Percentiles rank a stretch among this genome's conserved stretches.
phyloP scores from a whole-genome alignment of 2,113 vertebrate genomes.

The Etia nguti region DNA sequence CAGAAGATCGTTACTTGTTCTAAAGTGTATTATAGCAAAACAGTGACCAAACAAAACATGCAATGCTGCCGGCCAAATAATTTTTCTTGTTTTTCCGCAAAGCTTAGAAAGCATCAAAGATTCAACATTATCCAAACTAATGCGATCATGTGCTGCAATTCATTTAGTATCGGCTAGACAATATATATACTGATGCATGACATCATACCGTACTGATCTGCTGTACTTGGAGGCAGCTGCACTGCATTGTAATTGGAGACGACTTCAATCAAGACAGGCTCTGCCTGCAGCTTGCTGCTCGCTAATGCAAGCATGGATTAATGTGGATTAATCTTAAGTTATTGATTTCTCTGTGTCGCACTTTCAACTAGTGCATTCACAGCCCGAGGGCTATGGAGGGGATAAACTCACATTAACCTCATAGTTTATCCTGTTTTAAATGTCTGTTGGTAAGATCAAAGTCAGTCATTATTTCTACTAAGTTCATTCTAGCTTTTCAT shows the following conservation, averaged over 20 bases:
- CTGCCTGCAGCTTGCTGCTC: neutral
- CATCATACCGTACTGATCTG: neutral
- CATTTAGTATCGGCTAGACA: neutral
- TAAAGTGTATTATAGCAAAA: constrained; percentile 22
- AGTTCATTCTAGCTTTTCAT: neutral
- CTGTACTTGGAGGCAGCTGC: neutral
- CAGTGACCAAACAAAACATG: constrained; percentile 30
- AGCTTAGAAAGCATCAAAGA: neutral
- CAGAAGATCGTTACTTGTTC: constrained; percentile 2
- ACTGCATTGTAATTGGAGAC: neutral
- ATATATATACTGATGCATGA: neutral
- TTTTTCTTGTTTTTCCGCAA: neutral
- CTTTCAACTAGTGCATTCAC: neutral
- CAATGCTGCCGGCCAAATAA: neutral
- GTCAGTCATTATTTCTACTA: neutral
- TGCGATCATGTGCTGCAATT: neutral
- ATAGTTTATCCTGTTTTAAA: neutral
- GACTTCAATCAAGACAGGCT: neutral
- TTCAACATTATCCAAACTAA: neutral
- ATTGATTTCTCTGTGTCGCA: neutral
- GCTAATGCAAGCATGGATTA: neutral
- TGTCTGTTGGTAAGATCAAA: neutral
- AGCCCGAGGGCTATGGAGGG: neutral
- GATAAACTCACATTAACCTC: neutral
- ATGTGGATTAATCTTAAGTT: neutral